phyloP scores from a whole-genome alignment of 2,888 invertebrate species.

The Gisinianus flammeolus region DNA sequence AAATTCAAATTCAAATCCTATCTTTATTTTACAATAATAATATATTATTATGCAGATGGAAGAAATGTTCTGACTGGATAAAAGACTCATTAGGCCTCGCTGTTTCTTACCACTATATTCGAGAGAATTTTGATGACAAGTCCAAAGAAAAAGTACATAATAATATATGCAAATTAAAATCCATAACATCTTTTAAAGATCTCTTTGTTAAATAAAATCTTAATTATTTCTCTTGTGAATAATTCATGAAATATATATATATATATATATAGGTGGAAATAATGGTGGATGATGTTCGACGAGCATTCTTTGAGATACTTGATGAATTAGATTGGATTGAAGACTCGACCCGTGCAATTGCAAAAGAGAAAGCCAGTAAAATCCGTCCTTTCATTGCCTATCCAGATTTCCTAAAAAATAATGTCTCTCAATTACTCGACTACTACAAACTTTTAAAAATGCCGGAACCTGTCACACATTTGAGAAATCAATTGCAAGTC shows the following conservation, averaged over 20 bases:
- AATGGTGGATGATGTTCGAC: slow-evolving; percentile 84
- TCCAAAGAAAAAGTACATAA: slow-evolving; percentile 49
- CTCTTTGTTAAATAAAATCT: no score
- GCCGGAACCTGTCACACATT: slow-evolving; percentile 34
- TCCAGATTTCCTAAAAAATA: slow-evolving; percentile 75
- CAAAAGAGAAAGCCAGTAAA: slow-evolving; percentile 77
- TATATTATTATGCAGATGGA: slow-evolving; percentile 43
- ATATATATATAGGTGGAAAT: slow-evolving; percentile 65
- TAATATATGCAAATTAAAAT: neutral
- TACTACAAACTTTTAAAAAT: slow-evolving; percentile 71
- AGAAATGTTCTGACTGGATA: slow-evolving; percentile 53
- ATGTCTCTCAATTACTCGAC: slow-evolving; percentile 74
- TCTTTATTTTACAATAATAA: neutral
- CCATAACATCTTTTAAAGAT: neutral
- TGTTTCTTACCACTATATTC: slow-evolving; percentile 55
- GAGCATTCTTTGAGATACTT: slow-evolving; percentile 74
- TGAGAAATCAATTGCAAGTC: slow-evolving; percentile 43
- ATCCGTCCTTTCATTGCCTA: slow-evolving; percentile 92
- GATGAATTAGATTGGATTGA: slow-evolving; percentile 90
- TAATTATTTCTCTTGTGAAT: no score
- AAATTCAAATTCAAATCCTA: neutral
- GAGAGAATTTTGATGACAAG: slow-evolving; percentile 52
- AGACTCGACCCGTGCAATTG: slow-evolving; percentile 71
- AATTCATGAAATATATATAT: no score
- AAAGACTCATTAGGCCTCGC: slow-evolving; percentile 56